Conservation (phyloP, 2,888 invertebrate genomes). For the Eumacrocentrus americanus region DNA sequence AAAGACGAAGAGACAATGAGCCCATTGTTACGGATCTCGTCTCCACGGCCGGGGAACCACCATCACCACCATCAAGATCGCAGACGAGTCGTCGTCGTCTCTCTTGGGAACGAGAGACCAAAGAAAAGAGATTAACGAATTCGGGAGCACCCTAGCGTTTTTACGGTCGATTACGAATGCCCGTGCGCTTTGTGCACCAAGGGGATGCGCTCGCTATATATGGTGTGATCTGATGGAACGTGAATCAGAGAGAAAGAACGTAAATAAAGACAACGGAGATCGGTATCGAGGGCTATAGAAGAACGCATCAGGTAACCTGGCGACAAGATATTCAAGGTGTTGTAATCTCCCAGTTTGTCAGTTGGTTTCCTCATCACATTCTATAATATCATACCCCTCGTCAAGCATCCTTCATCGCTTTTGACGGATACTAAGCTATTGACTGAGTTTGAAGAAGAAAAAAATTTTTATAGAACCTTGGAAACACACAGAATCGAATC, state of each 20-base stretch:
- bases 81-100: not conserved
- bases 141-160: slow-evolving; percentile 45
- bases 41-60: slow-evolving; percentile 1
- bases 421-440: not conserved
- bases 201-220: too few species aligned
- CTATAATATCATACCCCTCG: too few species aligned
- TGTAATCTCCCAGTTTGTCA: slow-evolving; percentile 25
- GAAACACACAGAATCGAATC: slow-evolving; percentile 19
- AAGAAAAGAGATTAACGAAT: slow-evolving; percentile 51
- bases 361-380: slow-evolving; percentile 11
- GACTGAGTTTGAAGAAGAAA: slow-evolving; percentile 10
- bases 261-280: slow-evolving; percentile 40
- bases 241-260: slow-evolving; percentile 41
- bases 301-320: slow-evolving; percentile 27
- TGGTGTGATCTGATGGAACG: too few species aligned
- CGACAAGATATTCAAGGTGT: slow-evolving; percentile 37
- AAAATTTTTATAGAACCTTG: slow-evolving; percentile 1
- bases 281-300: slow-evolving; percentile 27
- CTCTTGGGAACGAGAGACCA: slow-evolving; percentile 32
- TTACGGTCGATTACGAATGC: slow-evolving; percentile 48
- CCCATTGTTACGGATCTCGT: slow-evolving; percentile 26
- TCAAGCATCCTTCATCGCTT: slow-evolving; percentile 18
- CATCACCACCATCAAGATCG: slow-evolving; percentile 6
- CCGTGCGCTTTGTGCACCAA: slow-evolving; percentile 19
- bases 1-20: slow-evolving; percentile 20